A percentile compares a stretch with the other conserved stretches of the same genome.
Evolutionary conservation across 64 coral and sea anemone genomes (phyloP).

Genomic region (Stylophora pistillata): DNA sequence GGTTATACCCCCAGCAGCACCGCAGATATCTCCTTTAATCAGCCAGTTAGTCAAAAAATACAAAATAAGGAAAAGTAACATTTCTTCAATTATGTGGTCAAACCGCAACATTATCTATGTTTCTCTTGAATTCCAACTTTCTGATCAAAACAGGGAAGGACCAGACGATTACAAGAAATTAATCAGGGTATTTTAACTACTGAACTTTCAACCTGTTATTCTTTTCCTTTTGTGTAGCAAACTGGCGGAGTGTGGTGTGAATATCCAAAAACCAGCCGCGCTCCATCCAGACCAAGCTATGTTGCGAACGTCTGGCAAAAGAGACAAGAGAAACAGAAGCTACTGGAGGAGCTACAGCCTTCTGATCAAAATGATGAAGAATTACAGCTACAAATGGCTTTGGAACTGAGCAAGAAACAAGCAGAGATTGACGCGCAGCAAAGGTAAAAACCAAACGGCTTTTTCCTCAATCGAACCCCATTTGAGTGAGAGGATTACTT

Average conservation of each 20-base stretch:
- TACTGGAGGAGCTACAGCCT: slow-evolving; percentile 23
- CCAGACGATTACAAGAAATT: too few species aligned
- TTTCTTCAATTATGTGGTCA: too few species aligned
- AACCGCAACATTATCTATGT: too few species aligned
- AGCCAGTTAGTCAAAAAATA: background rate
- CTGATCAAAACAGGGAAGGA: too few species aligned
- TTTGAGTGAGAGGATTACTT: too few species aligned
- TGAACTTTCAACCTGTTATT: background rate
- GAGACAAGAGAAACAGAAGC: slow-evolving; percentile 24
- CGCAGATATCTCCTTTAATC: background rate
- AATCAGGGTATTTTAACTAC: too few species aligned
- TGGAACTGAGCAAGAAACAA: slow-evolving; percentile 36
- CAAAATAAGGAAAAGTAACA: too few species aligned
- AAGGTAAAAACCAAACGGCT: slow-evolving; percentile 28
- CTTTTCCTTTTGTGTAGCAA: background rate
- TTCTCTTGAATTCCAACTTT: too few species aligned
- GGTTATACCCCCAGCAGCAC: too few species aligned
- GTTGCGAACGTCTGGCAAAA: slow-evolving; percentile 27
- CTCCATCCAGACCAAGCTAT: background rate
- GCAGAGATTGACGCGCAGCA: slow-evolving; percentile 37
- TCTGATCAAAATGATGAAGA: slow-evolving; percentile 28
- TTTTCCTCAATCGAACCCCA: too few species aligned
- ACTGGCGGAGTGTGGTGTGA: background rate
- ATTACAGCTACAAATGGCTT: slow-evolving; percentile 14
- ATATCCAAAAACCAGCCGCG: background rate